phyloP scores from a whole-genome alignment of 2,113 vertebrate species.

The Hyperopisus bebe region DNA sequence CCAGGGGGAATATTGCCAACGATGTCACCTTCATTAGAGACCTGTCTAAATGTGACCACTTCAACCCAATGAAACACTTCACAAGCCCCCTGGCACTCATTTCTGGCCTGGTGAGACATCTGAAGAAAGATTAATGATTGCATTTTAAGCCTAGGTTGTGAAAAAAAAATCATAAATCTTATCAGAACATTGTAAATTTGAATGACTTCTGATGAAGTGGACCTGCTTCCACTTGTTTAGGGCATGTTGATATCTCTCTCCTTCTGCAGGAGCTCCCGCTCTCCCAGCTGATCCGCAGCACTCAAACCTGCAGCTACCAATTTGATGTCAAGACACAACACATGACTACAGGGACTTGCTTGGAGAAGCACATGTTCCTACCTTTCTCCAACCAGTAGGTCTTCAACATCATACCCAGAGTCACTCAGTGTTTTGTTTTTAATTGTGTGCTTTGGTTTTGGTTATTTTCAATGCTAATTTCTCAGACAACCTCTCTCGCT shows the following conservation, averaged over 20 bases:
- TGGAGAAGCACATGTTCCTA: conserved; percentile 77
- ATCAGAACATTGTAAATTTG: neutral
- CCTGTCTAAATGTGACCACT: conserved; percentile 66
- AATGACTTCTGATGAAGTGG: neutral
- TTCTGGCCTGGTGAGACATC: conserved; percentile 67
- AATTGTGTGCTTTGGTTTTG: neutral
- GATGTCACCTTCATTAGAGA: conserved; percentile 70
- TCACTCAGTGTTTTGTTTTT: neutral
- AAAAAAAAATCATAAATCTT: neutral
- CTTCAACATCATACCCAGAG: neutral
- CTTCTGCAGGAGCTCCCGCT: conserved; percentile 59
- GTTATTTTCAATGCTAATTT: neutral
- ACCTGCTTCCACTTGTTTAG: neutral
- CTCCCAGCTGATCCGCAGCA: conserved; percentile 71
- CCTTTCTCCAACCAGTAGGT: conserved; percentile 75
- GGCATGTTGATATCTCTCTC: neutral
- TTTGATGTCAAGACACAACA: conserved; percentile 76
- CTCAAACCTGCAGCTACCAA: conserved; percentile 74
- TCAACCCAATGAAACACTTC: conserved; percentile 56
- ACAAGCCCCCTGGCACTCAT: conserved; percentile 80
- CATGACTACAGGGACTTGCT: conserved; percentile 68
- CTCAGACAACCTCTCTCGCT: neutral
- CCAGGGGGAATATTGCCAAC: conserved; percentile 59
- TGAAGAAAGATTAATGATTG: neutral
- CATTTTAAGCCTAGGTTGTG: neutral